Evolutionary conservation across 2,888 invertebrate genomes (phyloP).

Genomic region (Conchocele bisecta): DNA sequence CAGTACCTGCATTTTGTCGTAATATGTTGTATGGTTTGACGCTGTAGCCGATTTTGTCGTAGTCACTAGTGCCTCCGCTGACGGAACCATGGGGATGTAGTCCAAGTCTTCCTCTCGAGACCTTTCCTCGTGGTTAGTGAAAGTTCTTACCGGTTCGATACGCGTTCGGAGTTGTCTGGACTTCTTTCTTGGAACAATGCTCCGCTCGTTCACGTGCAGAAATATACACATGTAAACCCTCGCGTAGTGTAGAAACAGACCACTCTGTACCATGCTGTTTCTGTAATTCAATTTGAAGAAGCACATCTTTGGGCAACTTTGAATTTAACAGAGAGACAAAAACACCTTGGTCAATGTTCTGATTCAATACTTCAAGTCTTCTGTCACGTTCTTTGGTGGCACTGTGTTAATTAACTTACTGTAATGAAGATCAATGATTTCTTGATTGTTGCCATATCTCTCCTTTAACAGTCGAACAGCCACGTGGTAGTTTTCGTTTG

Average conservation of each 20-base stretch:
- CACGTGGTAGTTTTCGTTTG: slow-evolving; percentile 37
- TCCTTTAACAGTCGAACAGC: slow-evolving; percentile 23
- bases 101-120: background rate
- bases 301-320: slow-evolving; percentile 17
- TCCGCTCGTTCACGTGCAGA: slow-evolving; percentile 13
- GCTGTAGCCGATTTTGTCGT: too few species aligned
- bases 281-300: slow-evolving; percentile 23
- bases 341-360: slow-evolving; percentile 26
- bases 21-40: slow-evolving; percentile 1
- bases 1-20: slow-evolving; percentile 12
- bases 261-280: slow-evolving; percentile 7
- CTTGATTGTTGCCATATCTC: slow-evolving; percentile 34
- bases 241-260: slow-evolving; percentile 6
- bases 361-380: slow-evolving; percentile 14
- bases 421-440: slow-evolving; percentile 40
- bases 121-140: background rate
- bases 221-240: slow-evolving; percentile 16
- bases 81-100: background rate
- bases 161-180: background rate
- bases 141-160: background rate
- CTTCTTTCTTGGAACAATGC: slow-evolving; percentile 1
- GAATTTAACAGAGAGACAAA: slow-evolving; percentile 25
- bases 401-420: slow-evolving; percentile 20
- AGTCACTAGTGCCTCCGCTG: background rate
- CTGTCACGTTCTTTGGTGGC: slow-evolving; percentile 2